Evolutionary conservation across 2,888 invertebrate genomes (phyloP).

Genomic region (Andrena praecox): DNA sequence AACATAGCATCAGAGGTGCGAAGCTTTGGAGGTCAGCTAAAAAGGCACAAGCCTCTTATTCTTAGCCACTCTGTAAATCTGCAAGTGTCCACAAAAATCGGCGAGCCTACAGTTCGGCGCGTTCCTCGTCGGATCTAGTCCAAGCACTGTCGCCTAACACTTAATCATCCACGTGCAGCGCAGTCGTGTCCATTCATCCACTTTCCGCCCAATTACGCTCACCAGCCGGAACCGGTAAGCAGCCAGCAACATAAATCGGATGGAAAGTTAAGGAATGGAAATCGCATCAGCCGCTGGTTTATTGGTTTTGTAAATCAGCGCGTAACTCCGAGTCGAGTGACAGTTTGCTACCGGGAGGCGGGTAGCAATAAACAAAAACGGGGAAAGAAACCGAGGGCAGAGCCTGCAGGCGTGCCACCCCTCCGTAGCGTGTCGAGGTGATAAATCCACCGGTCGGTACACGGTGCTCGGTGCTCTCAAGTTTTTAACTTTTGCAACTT

Average conservation of each 20-base stretch:
- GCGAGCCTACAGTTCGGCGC: too few species aligned
- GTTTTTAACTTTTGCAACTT: slow-evolving; percentile 82
- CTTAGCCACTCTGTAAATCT: too few species aligned
- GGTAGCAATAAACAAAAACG: slow-evolving; percentile 69
- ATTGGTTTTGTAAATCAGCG: slow-evolving; percentile 69
- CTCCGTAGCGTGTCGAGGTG: slow-evolving; percentile 58
- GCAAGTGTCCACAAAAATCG: too few species aligned
- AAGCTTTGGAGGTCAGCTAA: too few species aligned
- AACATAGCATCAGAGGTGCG: too few species aligned
- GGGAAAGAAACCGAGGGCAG: slow-evolving; percentile 31
- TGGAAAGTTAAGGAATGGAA: slow-evolving; percentile 50
- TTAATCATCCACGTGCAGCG: background rate
- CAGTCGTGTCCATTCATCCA: background rate
- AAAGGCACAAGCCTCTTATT: too few species aligned
- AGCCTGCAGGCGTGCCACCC: slow-evolving; percentile 28
- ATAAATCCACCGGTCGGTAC: slow-evolving; percentile 66
- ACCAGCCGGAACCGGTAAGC: too few species aligned
- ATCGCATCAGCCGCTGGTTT: slow-evolving; percentile 55
- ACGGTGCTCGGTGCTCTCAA: slow-evolving; percentile 68
- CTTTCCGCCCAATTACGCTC: background rate
- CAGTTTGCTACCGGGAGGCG: slow-evolving; percentile 31
- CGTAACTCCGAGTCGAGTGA: slow-evolving; percentile 61
- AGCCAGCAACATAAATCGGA: slow-evolving; percentile 26
- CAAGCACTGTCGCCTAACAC: background rate
- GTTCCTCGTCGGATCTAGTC: background rate